A percentile compares a stretch with the other conserved stretches of the same genome.
These are phyloP conservation scores for Diplodus sargus DNA, from an alignment of 2,797 vertebrate species.

Conservation along the genomic window DNA sequence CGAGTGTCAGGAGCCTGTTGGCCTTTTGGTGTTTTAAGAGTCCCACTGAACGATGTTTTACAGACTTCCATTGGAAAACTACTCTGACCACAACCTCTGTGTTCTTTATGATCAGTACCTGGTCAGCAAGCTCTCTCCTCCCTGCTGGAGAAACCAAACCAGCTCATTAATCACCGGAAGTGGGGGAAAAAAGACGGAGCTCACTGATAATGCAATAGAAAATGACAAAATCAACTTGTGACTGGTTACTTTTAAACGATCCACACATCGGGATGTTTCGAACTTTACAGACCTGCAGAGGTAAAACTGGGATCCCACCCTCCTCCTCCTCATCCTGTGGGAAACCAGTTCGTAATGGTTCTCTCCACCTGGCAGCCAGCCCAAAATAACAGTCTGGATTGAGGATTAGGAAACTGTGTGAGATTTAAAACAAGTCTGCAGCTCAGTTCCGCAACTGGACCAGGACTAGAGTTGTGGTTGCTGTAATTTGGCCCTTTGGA, in stretches of 20 bases:
- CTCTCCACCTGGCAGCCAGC: conserved; percentile 47
- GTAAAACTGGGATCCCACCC: conserved; percentile 45
- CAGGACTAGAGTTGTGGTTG: conserved; percentile 42
- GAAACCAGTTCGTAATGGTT: conserved; percentile 45
- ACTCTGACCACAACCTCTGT: conserved; percentile 18
- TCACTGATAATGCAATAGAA: neutral
- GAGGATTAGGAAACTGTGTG: conserved; percentile 52
- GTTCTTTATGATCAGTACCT: conserved; percentile 25
- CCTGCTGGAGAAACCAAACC: neutral
- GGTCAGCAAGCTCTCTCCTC: conserved; percentile 7
- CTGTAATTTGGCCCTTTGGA: conserved; percentile 40
- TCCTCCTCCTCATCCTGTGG: conserved; percentile 35
- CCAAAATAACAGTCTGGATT: conserved; percentile 64
- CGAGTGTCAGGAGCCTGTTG: conserved; percentile 38
- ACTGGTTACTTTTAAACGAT: neutral
- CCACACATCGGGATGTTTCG: conserved; percentile 9
- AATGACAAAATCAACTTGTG: neutral
- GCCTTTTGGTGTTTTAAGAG: conserved; percentile 26
- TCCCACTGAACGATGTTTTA: conserved; percentile 48
- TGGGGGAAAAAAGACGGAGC: too few species aligned
- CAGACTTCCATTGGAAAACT: conserved; percentile 58
- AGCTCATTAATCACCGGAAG: too few species aligned
- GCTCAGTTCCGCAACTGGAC: conserved; percentile 35
- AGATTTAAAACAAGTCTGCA: conserved; percentile 49
- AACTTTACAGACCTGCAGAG: conserved; percentile 8